Evolutionary conservation across 2,888 invertebrate genomes (phyloP).

Genomic region (Hedychridium roseum): DNA sequence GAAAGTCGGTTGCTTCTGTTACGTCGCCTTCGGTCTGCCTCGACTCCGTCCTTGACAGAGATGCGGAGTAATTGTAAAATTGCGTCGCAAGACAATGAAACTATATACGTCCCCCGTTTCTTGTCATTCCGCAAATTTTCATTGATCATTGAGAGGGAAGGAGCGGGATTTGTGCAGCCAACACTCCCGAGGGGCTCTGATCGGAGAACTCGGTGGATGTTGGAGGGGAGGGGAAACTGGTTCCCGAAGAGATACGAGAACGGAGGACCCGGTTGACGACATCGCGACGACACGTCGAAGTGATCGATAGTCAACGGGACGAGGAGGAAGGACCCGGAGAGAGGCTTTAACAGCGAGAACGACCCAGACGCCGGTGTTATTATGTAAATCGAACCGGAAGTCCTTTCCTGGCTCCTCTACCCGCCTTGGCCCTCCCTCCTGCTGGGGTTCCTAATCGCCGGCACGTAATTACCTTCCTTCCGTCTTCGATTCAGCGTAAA

Average conservation of each 20-base stretch:
- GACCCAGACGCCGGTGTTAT: conserved; percentile 31
- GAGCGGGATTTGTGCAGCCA: too few relatives aligned
- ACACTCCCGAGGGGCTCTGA: conserved; percentile 3
- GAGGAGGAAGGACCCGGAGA: conserved; percentile 1
- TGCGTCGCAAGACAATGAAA: not conserved
- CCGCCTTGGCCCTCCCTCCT: conserved; percentile 8
- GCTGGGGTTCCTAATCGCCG: conserved; percentile 2
- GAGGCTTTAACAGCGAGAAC: conserved; percentile 3
- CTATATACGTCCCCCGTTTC: not conserved
- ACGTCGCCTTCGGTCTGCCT: conserved; percentile 17
- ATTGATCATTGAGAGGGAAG: too few relatives aligned
- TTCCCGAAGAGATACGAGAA: conserved; percentile 19
- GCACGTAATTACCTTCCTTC: conserved; percentile 25
- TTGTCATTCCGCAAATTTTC: too few relatives aligned
- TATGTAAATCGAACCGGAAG: conserved; percentile 48
- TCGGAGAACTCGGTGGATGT: conserved; percentile 16
- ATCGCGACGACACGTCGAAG: conserved; percentile 33
- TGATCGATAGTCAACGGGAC: conserved; percentile 39
- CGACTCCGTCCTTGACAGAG: not conserved
- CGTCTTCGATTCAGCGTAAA: conserved; percentile 18
- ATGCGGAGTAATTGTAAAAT: conserved; percentile 18
- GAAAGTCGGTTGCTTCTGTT: conserved; percentile 41
- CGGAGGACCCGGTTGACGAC: conserved; percentile 31
- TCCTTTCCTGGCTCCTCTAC: conserved; percentile 28
- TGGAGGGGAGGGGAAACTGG: conserved; percentile 23